Base-by-base conservation (phyloP, 1,140 invertebrate genomes). In the Zaprionus camerounensis region DNA sequence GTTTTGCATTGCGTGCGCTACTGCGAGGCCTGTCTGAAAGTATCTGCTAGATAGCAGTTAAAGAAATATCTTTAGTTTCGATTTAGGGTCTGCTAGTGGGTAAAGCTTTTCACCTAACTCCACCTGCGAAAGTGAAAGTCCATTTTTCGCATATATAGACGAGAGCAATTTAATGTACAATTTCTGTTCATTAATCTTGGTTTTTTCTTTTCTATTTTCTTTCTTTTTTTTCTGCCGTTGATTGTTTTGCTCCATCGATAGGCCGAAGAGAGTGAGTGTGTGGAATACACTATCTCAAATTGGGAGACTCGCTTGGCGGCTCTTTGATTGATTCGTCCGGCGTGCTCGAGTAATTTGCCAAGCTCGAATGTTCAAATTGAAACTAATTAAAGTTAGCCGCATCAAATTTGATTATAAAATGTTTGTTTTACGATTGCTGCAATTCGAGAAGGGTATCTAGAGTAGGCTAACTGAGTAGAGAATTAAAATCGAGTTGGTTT, bases 161-260 rank as follows among this genome's bases (percentile, higher is more conserved):
- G 41, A 51, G 59, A 58, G 64, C 82, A 76, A 81, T 83, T 83
- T 78, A 71, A 70, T 82, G 76, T 73, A 72, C 79, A 86, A 58
- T 86, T 86, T 78, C 57, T 80, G 77, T 78, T 87, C 80, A 87
- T 87, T 82, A 87, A 87, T 87, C 80, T 86, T 46, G 44, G 46
- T 13, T 56, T n/a, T 68, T 77, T 74, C 66, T 44, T 51, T 77
- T 73, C 34, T 64, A 26, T 70, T 51, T 70, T 26, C 22, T 46
- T 63, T 46, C 31, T 15, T 65, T 62, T 70, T 61, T 20, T 81
- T 64, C 49, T 85, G 67, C 69, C 38, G 73, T 76, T 80, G 80
- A 86, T 87, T 82, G 70, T 82, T 80, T 86, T 74, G 66, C 76
- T 80, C 38, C 64, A 82, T 82, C 66, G 36, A 38, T 46, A n/a